Conservation (phyloP, 2,888 invertebrate species). For the Melangyna quadrimaculata region DNA sequence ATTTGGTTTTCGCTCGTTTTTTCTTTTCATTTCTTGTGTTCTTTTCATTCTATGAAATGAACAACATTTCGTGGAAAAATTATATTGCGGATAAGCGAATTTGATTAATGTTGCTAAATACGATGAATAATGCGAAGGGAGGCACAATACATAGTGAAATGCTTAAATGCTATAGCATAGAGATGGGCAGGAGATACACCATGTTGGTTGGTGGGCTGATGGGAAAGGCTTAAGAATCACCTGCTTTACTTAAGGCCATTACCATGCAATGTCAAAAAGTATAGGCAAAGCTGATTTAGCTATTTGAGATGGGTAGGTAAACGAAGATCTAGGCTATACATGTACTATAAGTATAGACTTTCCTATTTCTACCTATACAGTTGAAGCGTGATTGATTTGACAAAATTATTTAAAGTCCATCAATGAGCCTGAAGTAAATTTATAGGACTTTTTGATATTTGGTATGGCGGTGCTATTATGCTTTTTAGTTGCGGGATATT, state of each 20-base stretch:
- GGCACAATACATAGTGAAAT: neutral
- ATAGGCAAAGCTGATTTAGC: constrained; percentile 51
- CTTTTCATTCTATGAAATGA: neutral
- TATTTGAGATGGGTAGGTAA: constrained; percentile 9
- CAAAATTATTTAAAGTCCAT: constrained; percentile 51
- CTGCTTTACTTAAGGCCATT: constrained; percentile 22
- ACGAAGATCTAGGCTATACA: neutral
- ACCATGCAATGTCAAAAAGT: constrained; percentile 1
- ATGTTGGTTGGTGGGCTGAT: neutral
- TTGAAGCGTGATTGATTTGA: constrained; percentile 52
- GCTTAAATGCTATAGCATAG: neutral
- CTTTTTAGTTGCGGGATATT: constrained; percentile 18
- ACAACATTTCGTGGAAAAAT: neutral
- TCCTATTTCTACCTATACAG: too few relatives aligned
- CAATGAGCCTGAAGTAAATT: neutral
- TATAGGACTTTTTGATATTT: neutral
- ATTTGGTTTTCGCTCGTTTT: constrained; percentile 1
- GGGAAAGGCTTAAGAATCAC: constrained; percentile 41
- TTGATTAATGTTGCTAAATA: constrained; percentile 66
- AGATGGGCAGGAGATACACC: neutral
- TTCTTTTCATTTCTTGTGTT: neutral
- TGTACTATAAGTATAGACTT: neutral
- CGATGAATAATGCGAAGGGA: constrained; percentile 6
- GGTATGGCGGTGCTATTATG: neutral
- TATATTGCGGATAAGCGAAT: constrained; percentile 47